A percentile compares a stretch with the other conserved stretches of the same genome.
Evolutionary conservation across 2,888 invertebrate genomes (phyloP).

Genomic region (Eutolmus rufibarbis): DNA sequence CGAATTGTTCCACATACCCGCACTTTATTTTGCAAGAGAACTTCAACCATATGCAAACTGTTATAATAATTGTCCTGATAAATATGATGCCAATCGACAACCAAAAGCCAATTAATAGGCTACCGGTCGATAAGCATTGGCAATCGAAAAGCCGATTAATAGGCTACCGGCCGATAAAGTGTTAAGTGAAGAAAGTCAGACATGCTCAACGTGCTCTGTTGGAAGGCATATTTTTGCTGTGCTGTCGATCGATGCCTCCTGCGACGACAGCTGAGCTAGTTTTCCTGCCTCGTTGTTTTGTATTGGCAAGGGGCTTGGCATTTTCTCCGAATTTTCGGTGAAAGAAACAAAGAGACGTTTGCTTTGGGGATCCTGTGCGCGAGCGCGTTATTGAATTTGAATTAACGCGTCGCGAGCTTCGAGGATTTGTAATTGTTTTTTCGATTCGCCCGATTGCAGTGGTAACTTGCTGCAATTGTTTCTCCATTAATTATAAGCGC

Average conservation of each 20-base stretch:
- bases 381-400: neutral
- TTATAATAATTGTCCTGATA: no score
- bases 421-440: neutral
- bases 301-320: constrained; percentile 32
- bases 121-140: no score
- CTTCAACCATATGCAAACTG: no score
- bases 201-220: no score
- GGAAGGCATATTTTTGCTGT: neutral
- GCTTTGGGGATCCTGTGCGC: neutral
- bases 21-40: no score
- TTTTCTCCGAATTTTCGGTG: constrained; percentile 35
- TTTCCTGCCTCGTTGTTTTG: constrained; percentile 8
- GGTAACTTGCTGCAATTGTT: neutral
- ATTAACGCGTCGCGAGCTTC: neutral
- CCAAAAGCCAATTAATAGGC: no score
- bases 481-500: neutral
- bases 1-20: no score
- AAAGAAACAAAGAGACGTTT: constrained; percentile 4
- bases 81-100: no score
- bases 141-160: no score
- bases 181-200: no score
- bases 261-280: constrained; percentile 28
- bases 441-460: neutral
- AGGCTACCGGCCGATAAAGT: no score
- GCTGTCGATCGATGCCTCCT: neutral